A percentile compares a stretch with the other conserved stretches of the same genome.
These are phyloP conservation scores for Phyllotreta cruciferae DNA, from an alignment of 2,888 invertebrate species.

Conservation along the genomic window DNA sequence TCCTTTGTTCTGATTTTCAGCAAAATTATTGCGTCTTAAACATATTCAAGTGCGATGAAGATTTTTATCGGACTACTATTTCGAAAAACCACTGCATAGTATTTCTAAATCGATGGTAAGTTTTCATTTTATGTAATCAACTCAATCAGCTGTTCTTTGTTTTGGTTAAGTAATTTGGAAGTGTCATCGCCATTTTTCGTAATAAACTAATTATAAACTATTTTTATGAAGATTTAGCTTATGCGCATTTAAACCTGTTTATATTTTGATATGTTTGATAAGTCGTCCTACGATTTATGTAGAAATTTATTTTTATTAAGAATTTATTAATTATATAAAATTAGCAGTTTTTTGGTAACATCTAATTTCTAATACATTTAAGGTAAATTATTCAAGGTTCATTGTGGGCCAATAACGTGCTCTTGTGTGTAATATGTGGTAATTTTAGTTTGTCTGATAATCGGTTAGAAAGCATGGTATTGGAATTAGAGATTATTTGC, in stretches of 20 bases:
- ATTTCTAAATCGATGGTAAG: constrained; percentile 34
- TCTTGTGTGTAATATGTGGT: too few species aligned
- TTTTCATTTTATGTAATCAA: constrained; percentile 30
- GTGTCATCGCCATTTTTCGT: constrained; percentile 25
- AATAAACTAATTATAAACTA: constrained; percentile 3
- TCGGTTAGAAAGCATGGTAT: too few species aligned
- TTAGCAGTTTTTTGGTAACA: too few species aligned
- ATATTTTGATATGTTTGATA: not conserved
- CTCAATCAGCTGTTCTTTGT: constrained; percentile 42
- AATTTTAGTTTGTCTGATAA: too few species aligned
- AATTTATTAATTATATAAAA: not conserved
- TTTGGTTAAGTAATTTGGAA: constrained; percentile 27
- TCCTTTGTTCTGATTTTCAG: constrained; percentile 45
- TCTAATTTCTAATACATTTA: too few species aligned
- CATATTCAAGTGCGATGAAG: constrained; percentile 9
- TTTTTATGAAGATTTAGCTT: constrained; percentile 6
- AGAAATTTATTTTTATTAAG: not conserved
- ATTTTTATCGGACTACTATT: constrained; percentile 10
- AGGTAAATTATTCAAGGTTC: too few species aligned
- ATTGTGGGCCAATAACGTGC: too few species aligned
- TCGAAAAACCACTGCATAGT: constrained; percentile 7
- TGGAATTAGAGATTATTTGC: too few species aligned
- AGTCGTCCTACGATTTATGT: not conserved
- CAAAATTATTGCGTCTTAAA: constrained; percentile 38
- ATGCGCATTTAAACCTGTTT: constrained; percentile 8